Evolutionary conservation across 2,113 vertebrate species (phyloP).

Genomic region (Ellobius talpinus): DNA sequence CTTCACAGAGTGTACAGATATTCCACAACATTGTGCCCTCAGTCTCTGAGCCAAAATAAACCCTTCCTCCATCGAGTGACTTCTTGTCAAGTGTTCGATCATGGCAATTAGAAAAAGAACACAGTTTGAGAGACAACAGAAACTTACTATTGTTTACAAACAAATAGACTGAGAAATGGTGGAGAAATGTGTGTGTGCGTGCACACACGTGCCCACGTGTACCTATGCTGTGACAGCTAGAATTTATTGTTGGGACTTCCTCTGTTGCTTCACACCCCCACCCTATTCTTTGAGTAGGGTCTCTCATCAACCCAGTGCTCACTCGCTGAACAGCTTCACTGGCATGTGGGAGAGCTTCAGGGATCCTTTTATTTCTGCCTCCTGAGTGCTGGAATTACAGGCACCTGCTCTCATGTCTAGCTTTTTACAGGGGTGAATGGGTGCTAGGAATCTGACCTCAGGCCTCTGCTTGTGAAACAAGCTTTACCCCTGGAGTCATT

Average conservation of each 20-base stretch:
- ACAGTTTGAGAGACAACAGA: background rate
- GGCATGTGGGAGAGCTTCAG: background rate
- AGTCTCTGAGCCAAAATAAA: background rate
- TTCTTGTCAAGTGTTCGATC: background rate
- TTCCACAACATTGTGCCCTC: background rate
- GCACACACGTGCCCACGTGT: too few species aligned
- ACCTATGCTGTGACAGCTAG: background rate
- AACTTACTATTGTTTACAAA: background rate
- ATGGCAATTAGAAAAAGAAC: background rate
- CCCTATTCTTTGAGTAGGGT: background rate
- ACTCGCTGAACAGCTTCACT: too few species aligned
- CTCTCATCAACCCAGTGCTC: background rate
- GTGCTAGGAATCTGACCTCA: too few species aligned
- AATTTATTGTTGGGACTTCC: too few species aligned
- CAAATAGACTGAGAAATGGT: background rate
- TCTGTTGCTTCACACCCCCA: too few species aligned
- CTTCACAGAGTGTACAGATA: background rate
- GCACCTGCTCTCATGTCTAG: accelerated
- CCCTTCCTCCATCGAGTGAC: background rate
- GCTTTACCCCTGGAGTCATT: background rate
- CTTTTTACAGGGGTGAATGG: background rate
- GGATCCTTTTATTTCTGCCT: background rate
- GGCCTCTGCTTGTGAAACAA: too few species aligned
- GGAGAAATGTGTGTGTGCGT: background rate
- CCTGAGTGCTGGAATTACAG: background rate